These are phyloP conservation scores for Eupithecia inturbata DNA, from an alignment of 2,888 invertebrate species.

Conservation along the genomic window DNA sequence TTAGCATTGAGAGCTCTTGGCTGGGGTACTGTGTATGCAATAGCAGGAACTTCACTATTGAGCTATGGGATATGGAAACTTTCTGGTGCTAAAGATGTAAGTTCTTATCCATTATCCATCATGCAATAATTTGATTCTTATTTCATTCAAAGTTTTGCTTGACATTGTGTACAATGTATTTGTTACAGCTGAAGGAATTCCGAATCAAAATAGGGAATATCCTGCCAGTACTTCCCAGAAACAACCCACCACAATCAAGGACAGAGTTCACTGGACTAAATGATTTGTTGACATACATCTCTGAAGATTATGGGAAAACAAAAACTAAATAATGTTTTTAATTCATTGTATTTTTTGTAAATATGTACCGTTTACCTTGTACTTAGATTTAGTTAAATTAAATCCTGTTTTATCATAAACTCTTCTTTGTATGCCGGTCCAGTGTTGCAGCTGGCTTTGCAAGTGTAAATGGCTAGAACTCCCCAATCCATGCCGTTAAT, in stretches of 20 bases:
- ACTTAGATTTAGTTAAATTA: constrained; percentile 19
- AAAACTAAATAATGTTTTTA: constrained; percentile 50
- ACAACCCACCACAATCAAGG: constrained; percentile 90
- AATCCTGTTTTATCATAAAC: constrained; percentile 94
- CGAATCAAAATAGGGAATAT: constrained; percentile 90
- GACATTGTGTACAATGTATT: constrained; percentile 3
- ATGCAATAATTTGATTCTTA: neutral
- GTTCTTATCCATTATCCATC: constrained; percentile 49
- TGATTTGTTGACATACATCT: constrained; percentile 92
- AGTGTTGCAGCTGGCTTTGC: constrained; percentile 88
- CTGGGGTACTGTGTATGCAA: constrained; percentile 94
- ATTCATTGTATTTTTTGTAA: constrained; percentile 6
- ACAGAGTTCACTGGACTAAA: constrained; percentile 94
- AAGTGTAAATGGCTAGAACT: constrained; percentile 93
- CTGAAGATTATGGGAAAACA: constrained; percentile 81
- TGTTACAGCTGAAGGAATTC: constrained; percentile 90
- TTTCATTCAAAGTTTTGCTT: neutral
- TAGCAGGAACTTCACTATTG: constrained; percentile 92
- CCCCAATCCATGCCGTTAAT: constrained; percentile 94
- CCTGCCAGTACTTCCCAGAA: constrained; percentile 90
- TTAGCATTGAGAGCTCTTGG: constrained; percentile 93
- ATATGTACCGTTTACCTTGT: neutral
- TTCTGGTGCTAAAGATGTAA: constrained; percentile 93
- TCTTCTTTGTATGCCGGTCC: constrained; percentile 89
- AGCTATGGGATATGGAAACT: constrained; percentile 95